Evolutionary conservation across 2,797 vertebrate genomes (phyloP), one percentile per base, ranked within the genome.

Genomic region (Sciurus vulgaris): DNA sequence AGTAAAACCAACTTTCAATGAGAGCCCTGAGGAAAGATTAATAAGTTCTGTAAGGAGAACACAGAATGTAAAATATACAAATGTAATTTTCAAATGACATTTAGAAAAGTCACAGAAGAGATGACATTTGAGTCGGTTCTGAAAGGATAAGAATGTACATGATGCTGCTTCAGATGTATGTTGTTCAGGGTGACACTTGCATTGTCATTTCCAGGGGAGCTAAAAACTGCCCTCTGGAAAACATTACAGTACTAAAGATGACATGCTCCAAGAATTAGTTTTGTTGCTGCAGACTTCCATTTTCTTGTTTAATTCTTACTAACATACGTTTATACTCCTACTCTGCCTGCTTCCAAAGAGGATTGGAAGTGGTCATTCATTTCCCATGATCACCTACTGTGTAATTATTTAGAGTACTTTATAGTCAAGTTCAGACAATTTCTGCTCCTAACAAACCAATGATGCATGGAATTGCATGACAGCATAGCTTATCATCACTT

Each of bases 11-110:
- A 67, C 30, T 35, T 92, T n/a, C 18, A 92, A 7, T 70, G 13
- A 49, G 24, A 94, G 9, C 12, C 20, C 26, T 30, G 14, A 74
- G 67, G 41, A 61, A 70, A 59, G 70, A 91, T 49, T 33, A 95
- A 86, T 56, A 73, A 56, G 77, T 89, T 81, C 41, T 90, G 41
- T 33, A 54, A 35, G 41, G 11, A n/a, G 61, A 65, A 9, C 26
- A 8, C 0, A 38, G 54, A 91, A 87, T 79, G 33, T 86, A 91
- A 86, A 94, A 72, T 63, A 83, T 18, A 93, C 51, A 91, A 95
- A 92, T 86, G 78, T 38, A 73, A 92, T 88, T 92, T 93, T 95
- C 49, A 76, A 85, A 38, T 61, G 91, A 83, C 93, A 94, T 97
- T 95, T 89, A 85, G 65, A 84, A 89, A 96, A 91, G 67, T 38